These are phyloP conservation scores for Triplophysa yarkandensis DNA, from an alignment of 2,797 vertebrate species.

Conservation along the genomic window DNA sequence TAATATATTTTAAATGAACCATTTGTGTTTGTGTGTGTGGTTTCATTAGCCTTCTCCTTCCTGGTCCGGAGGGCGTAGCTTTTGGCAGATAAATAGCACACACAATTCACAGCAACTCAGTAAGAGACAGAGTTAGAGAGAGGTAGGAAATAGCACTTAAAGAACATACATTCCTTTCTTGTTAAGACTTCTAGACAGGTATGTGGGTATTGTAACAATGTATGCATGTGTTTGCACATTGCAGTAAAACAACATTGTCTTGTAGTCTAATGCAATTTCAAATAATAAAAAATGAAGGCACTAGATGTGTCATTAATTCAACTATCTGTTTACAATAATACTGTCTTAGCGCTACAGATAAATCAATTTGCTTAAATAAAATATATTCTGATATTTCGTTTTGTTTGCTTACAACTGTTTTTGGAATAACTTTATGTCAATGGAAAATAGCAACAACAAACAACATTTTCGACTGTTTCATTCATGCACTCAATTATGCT, in stretches of 20 bases:
- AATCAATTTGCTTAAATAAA: neutral
- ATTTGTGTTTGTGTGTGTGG: neutral
- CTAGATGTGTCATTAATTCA: neutral
- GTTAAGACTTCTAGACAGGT: conserved; percentile 14
- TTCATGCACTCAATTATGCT: neutral
- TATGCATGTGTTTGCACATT: neutral
- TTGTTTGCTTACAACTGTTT: too few species aligned
- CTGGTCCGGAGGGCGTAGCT: conserved; percentile 33
- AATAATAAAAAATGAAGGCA: neutral
- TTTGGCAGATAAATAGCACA: conserved; percentile 17
- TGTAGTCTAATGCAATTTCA: neutral
- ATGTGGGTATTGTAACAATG: conserved; percentile 10
- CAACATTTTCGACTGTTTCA: neutral
- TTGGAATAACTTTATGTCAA: neutral
- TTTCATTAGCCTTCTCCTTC: conserved; percentile 16
- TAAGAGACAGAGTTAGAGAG: conserved; percentile 12
- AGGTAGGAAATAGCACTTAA: neutral
- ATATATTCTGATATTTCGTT: neutral
- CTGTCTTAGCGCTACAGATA: neutral
- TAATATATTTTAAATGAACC: neutral
- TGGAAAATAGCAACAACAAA: neutral
- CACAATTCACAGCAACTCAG: conserved; percentile 5
- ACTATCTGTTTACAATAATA: neutral
- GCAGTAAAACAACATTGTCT: neutral
- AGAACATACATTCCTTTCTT: conserved; percentile 2